Conservation (phyloP, 2,113 vertebrate species). For the Turnix velox region DNA sequence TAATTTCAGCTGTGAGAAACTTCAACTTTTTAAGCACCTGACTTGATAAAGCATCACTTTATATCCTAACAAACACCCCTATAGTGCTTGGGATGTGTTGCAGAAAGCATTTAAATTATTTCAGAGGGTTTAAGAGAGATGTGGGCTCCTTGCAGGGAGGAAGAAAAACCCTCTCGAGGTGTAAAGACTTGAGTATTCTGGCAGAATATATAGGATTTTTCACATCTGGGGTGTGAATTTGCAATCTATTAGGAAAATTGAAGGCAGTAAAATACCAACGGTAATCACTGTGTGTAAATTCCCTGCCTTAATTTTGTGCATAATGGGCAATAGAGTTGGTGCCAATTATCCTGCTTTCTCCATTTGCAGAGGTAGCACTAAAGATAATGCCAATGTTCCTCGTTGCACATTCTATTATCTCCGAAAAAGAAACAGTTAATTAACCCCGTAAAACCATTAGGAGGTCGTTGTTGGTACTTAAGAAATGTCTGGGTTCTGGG, state of each 20-base stretch:
- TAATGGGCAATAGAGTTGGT: slow-evolving; percentile 19
- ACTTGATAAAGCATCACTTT: neutral
- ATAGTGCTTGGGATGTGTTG: neutral
- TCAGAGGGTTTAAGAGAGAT: neutral
- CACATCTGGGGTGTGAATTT: neutral
- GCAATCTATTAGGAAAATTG: neutral
- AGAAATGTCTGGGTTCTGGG: slow-evolving; percentile 21
- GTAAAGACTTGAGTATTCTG: rapidly evolving
- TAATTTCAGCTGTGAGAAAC: neutral
- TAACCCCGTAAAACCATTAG: slow-evolving; percentile 54
- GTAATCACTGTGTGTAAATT: slow-evolving; percentile 30
- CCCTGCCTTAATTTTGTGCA: slow-evolving; percentile 6
- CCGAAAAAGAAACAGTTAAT: slow-evolving; percentile 66
- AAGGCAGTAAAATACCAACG: neutral
- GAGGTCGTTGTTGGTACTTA: slow-evolving; percentile 35
- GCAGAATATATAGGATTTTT: neutral
- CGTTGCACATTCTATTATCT: slow-evolving; percentile 43
- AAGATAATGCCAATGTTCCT: slow-evolving; percentile 34
- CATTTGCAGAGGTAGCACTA: slow-evolving; percentile 50
- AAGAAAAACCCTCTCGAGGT: neutral
- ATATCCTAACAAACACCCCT: rapidly evolving
- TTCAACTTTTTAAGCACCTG: neutral
- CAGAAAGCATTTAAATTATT: neutral
- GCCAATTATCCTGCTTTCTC: slow-evolving; percentile 43
- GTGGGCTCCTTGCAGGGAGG: neutral